Evolutionary conservation across 2,888 invertebrate species (phyloP).

Genomic region (Chrysolina americana): DNA sequence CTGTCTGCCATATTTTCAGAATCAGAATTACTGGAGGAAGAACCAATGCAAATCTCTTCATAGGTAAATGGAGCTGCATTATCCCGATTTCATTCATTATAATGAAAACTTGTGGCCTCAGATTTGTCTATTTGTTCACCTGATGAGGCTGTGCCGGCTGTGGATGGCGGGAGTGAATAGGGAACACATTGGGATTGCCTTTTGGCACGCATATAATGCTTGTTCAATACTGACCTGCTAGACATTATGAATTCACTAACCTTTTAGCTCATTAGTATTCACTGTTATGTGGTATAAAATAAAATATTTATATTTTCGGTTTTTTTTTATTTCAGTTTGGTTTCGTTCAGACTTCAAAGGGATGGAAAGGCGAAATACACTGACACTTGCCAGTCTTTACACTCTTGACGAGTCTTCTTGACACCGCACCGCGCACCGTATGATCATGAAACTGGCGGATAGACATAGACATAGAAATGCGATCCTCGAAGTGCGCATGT

Average conservation of each 20-base stretch:
- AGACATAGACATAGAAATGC: too few relatives aligned
- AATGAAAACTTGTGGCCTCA: background rate
- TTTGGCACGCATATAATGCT: conserved; percentile 23
- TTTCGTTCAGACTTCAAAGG: too few relatives aligned
- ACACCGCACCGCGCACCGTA: too few relatives aligned
- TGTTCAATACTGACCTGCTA: conserved; percentile 23
- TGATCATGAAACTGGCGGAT: too few relatives aligned
- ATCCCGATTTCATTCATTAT: conserved; percentile 17
- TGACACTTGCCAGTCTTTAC: too few relatives aligned
- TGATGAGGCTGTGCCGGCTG: conserved; percentile 5
- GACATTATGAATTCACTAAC: conserved; percentile 21
- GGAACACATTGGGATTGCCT: conserved; percentile 8
- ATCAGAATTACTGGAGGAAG: conserved; percentile 21
- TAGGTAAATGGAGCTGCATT: conserved; percentile 15
- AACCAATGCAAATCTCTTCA: background rate
- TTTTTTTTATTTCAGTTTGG: too few relatives aligned
- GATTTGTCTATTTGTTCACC: conserved; percentile 2
- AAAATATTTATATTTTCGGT: too few relatives aligned
- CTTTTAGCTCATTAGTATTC: conserved; percentile 16
- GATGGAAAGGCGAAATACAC: too few relatives aligned
- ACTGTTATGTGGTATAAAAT: background rate
- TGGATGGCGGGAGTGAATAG: conserved; percentile 7
- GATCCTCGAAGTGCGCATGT: too few relatives aligned
- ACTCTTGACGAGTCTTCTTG: too few relatives aligned
- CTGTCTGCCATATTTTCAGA: conserved; percentile 3